Base-by-base conservation (phyloP, 2,113 vertebrate species). In the Paratilapia polleni region DNA sequence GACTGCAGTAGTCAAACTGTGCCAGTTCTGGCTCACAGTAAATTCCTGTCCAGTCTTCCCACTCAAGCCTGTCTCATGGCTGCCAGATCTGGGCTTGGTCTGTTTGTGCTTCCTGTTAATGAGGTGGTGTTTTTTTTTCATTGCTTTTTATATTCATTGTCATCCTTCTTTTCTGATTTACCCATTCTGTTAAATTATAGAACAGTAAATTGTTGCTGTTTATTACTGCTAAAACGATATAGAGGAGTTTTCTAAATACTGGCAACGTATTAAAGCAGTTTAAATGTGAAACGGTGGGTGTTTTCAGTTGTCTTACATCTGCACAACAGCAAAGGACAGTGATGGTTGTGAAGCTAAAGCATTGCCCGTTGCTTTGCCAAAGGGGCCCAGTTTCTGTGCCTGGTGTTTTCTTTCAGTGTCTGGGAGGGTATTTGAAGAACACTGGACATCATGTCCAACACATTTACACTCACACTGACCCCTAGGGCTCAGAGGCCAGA, bases 401-500 rank as follows among this genome's bases (percentile, higher is more conserved):
- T 87, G 80, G 87, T 92, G 66, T 88, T 91, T 83, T 86, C 80
- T 89, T 77, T 88, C 58, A 88, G 60, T 90, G 79, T 89, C 75
- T 81, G 77, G 80, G 80, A 88, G 91, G 89, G 86, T 83, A 89
- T 91, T 85, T 92, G 88, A 91, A 87, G 84, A 94, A 89, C 87
- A 87, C 82, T 81, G 89, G 84, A 83, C 85, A 86, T 84, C 76
- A 82, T 83, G 92, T 94, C 92, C 89, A 66, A 73, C 90, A 78
- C 52, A 86, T 86, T 94, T 94, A 94, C 70, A 81, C 63, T 95
- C 92, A 89, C 57, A 76, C 60, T 89, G 88, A 88, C 78, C 89
- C 91, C 60, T 19, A 81, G 79, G 90, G 83, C 86, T 89, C 81
- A 41, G 80, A 83, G 89, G 88, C 84, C 84, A 85, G 77, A 91